Percentiles rank a stretch among this genome's conserved stretches.
phyloP scores from a whole-genome alignment of 2,797 vertebrate species.

The Gymnopithys bicolor region DNA sequence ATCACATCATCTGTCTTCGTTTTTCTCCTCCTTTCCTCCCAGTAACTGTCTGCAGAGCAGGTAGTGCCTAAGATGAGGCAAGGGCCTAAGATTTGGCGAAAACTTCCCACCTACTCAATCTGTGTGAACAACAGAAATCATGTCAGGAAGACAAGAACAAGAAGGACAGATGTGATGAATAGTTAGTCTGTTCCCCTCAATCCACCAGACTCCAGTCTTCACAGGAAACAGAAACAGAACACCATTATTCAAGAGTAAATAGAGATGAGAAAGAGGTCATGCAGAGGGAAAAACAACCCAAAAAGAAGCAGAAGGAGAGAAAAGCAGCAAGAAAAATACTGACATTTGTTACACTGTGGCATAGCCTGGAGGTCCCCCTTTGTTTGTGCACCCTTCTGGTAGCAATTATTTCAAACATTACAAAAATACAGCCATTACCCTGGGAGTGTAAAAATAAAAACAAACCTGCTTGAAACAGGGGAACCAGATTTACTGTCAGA shows the following conservation, averaged over 20 bases:
- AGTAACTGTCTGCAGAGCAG: not conserved
- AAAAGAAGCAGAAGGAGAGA: not conserved
- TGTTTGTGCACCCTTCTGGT: not conserved
- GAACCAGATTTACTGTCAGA: constrained; percentile 17
- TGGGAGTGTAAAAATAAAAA: constrained; percentile 13
- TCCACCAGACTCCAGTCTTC: not conserved
- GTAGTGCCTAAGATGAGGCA: not conserved
- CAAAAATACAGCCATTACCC: not conserved
- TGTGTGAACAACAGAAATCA: not conserved
- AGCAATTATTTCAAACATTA: not conserved
- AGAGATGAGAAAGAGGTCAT: not conserved
- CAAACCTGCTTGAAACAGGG: not conserved
- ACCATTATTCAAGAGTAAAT: not conserved
- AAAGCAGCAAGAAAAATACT: not conserved
- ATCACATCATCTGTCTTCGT: not conserved
- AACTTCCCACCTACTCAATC: not conserved
- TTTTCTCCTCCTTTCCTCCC: not conserved
- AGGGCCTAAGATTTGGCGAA: not conserved
- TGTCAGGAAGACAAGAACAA: not conserved
- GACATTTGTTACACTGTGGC: not conserved
- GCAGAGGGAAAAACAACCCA: not conserved
- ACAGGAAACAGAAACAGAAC: not conserved
- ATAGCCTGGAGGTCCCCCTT: not conserved
- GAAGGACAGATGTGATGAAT: not conserved
- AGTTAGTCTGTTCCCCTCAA: not conserved